These are phyloP conservation scores for Callospermophilus lateralis DNA, from an alignment of 2,113 vertebrate genomes.

Conservation along the genomic window DNA sequence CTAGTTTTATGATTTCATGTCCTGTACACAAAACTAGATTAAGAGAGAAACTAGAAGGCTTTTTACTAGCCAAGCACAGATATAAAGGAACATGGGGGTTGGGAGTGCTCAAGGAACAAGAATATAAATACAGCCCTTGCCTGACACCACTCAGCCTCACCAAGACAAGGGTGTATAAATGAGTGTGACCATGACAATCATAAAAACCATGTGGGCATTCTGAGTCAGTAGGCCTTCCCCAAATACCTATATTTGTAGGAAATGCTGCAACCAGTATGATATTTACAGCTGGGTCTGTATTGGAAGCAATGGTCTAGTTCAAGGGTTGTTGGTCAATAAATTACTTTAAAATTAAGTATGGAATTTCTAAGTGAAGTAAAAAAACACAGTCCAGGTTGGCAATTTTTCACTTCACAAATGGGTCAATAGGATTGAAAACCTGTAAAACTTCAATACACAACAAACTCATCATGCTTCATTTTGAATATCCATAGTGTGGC, in stretches of 20 bases:
- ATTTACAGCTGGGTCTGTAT: neutral
- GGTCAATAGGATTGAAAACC: neutral
- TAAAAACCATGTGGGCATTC: neutral
- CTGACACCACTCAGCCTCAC: neutral
- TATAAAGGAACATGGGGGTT: too few species aligned
- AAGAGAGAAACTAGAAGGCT: neutral
- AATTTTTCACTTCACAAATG: neutral
- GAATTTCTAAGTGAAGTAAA: neutral
- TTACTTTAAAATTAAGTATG: neutral
- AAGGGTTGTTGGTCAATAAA: neutral
- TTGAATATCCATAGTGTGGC: neutral
- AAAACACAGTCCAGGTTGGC: neutral
- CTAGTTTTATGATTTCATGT: neutral
- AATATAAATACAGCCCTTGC: neutral
- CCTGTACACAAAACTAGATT: neutral
- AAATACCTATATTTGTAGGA: neutral
- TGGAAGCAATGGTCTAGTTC: neutral
- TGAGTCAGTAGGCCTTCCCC: neutral
- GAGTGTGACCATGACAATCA: rapidly evolving
- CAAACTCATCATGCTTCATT: neutral
- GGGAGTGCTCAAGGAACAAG: too few species aligned
- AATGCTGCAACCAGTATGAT: neutral
- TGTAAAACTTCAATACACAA: neutral
- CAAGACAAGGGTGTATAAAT: neutral
- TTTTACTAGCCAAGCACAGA: neutral